Base-by-base conservation (phyloP, 2,797 vertebrate genomes). In the Pangasius krempfi region DNA sequence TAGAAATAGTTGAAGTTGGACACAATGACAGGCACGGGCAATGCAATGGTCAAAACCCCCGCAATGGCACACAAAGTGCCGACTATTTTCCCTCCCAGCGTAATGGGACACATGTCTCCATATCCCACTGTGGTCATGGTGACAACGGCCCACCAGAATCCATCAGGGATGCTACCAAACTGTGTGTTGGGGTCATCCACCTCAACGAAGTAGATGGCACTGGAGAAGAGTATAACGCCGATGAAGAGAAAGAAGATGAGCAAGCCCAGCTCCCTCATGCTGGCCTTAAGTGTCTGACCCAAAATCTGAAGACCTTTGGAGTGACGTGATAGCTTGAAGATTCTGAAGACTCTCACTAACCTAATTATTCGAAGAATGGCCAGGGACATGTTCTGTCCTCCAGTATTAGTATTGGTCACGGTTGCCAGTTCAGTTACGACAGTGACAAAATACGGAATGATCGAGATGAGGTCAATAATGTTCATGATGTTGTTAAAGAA, bases 101-200 rank as follows among this genome's bases (percentile, higher is more conserved):
- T 98, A 85, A 96, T 97, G 0, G 98, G 98, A 92, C 96, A 98
- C 98, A 99, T 99, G 94, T 99, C 98, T 0, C 98, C 98, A 0
- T 99, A 99, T 87, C 98, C 98, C 66, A 99, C 98, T 0, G 98
- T 99, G 0, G 98, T 99, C 98, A 99, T 99, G 37, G 98, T 99
- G 27, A 99, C 98, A 89, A 99, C 98, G 0, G 98, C 98, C 98
- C 98, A 99, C 98, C 98, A 99, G 95, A 99, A 99, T 25, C 97
- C 98, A 0, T 99, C 98, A 0, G 98, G 99, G 87, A 99, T 99
- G 95, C 99, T 99, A 79, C 97, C 96, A 93, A 99, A 99, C 83
- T 99, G 98, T 3, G 98, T 98, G 90, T 97, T 96, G 0, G 98
- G 98, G 72, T 99, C 98, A 0, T 99, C 98, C 14, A 98, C 98